These are phyloP conservation scores for Falco cherrug DNA, from an alignment of 2,797 vertebrate genomes.

Conservation along the genomic window DNA sequence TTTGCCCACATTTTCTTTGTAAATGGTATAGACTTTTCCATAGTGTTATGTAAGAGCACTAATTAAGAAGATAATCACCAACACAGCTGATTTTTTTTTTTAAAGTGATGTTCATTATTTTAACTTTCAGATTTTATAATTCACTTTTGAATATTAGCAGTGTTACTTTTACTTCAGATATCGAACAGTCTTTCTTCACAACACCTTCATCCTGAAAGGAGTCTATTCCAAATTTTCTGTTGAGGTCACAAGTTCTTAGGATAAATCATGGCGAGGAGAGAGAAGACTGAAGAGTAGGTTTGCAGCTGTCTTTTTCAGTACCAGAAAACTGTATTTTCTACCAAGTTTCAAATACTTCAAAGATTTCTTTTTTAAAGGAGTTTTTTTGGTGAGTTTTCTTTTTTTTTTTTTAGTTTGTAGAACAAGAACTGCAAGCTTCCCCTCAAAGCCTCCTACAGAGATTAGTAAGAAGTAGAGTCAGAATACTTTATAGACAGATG, in stretches of 20 bases:
- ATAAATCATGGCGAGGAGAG: neutral
- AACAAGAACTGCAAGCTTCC: neutral
- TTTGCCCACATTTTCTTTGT: neutral
- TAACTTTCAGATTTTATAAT: neutral
- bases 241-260: neutral
- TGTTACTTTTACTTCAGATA: neutral
- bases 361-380: neutral
- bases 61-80: neutral
- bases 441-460: constrained; percentile 22
- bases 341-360: neutral
- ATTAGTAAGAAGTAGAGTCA: constrained; percentile 32
- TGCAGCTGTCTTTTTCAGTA: neutral
- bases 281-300: neutral
- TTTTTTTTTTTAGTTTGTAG: neutral
- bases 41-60: neutral
- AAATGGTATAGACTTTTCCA: neutral
- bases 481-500: constrained; percentile 62
- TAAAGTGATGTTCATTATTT: neutral
- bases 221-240: neutral
- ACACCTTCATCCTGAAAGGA: neutral
- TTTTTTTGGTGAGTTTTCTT: neutral
- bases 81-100: neutral
- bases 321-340: neutral
- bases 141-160: neutral
- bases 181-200: neutral